A percentile compares a stretch with the other conserved stretches of the same genome.
These are phyloP conservation scores for Elysia crispata DNA, from an alignment of 2,888 invertebrate genomes.

Conservation along the genomic window DNA sequence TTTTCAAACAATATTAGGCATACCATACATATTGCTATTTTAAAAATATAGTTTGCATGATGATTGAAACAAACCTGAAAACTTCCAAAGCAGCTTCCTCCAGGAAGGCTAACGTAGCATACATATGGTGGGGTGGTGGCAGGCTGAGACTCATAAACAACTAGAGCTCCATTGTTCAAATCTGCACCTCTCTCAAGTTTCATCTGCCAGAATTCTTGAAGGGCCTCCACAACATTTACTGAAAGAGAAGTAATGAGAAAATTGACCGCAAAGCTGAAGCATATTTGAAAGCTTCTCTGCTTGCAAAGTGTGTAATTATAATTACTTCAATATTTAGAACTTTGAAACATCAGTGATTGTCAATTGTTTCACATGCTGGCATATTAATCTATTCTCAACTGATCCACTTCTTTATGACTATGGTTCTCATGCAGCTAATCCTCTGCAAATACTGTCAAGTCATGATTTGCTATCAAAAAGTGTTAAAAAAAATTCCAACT, in stretches of 20 bases:
- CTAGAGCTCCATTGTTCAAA: conserved; percentile 90
- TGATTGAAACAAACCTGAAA: conserved; percentile 84
- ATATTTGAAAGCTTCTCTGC: neutral
- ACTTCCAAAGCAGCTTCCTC: conserved; percentile 96
- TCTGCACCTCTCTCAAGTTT: conserved; percentile 92
- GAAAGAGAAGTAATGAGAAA: conserved; percentile 60
- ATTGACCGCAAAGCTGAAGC: neutral
- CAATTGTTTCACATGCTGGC: too few relatives aligned
- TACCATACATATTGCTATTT: too few relatives aligned
- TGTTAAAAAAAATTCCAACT: too few relatives aligned
- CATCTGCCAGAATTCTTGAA: conserved; percentile 99
- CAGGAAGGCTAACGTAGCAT: conserved; percentile 94
- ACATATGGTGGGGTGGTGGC: conserved; percentile 94
- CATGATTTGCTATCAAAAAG: too few relatives aligned
- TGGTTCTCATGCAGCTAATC: too few relatives aligned
- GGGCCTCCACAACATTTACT: conserved; percentile 96
- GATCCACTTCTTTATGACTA: too few relatives aligned
- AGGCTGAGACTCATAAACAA: conserved; percentile 96
- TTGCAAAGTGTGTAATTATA: neutral
- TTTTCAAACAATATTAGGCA: too few relatives aligned
- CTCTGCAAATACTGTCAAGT: too few relatives aligned
- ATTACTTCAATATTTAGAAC: neutral
- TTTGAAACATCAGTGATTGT: neutral
- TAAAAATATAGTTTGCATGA: too few relatives aligned
- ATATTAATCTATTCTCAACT: too few relatives aligned